A percentile compares a stretch with the other conserved stretches of the same genome.
phyloP scores from a whole-genome alignment of 2,113 vertebrate species.

The Ammospiza caudacuta region DNA sequence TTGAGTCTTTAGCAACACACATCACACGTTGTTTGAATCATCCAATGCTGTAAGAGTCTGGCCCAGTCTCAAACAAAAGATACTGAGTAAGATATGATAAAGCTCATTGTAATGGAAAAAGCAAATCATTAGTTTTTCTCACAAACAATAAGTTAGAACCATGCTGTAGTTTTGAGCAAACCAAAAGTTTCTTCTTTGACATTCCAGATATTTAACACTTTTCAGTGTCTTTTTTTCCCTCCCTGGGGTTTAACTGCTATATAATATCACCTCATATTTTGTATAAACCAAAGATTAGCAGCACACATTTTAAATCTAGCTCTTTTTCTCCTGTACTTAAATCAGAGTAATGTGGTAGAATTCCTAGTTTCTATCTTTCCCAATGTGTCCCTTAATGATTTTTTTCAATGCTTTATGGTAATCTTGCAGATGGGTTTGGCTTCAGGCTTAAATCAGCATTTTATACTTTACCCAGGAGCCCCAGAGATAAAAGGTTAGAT shows the following conservation, averaged over 20 bases:
- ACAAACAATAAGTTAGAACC: neutral
- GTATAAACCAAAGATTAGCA: neutral
- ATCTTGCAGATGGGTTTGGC: neutral
- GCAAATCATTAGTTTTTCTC: neutral
- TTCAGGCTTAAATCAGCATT: neutral
- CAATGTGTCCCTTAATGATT: neutral
- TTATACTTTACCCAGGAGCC: neutral
- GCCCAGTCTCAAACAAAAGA: conserved; percentile 22
- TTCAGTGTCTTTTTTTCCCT: neutral
- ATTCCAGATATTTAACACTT: conserved; percentile 7
- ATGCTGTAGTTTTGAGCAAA: conserved; percentile 16
- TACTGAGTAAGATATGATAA: conserved; percentile 50
- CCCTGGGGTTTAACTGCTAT: neutral
- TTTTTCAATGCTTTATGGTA: conserved; percentile 7
- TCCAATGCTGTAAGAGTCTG: neutral
- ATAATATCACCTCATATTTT: neutral
- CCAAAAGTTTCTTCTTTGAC: neutral
- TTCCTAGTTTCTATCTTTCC: conserved; percentile 15
- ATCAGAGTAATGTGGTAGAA: neutral
- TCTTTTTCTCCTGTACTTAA: neutral
- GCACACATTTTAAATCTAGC: neutral
- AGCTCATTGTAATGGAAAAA: conserved; percentile 57
- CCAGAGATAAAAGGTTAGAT: neutral
- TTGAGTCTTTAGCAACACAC: neutral
- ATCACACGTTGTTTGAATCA: conserved; percentile 48